phyloP scores from a whole-genome alignment of 1,140 invertebrate genomes.

The Dinoponera quadriceps region DNA sequence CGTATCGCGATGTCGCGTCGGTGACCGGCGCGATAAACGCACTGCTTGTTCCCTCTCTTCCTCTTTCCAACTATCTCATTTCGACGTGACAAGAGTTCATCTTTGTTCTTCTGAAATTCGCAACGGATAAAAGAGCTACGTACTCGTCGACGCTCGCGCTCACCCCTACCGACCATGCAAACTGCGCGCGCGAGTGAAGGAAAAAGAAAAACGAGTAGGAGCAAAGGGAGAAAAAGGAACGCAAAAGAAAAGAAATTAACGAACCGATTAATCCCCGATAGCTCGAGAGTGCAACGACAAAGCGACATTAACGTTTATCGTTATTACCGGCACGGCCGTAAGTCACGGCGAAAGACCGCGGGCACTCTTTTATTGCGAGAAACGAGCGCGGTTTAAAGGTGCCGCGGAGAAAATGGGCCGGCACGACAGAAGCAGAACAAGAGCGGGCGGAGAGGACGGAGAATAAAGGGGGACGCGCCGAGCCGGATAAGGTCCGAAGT shows the following conservation, averaged over 20 bases:
- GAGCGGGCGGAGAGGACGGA: constrained; percentile 25
- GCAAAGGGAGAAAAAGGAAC: not conserved
- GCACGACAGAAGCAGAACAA: constrained; percentile 66
- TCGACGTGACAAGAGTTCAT: not conserved
- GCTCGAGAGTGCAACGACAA: constrained; percentile 62
- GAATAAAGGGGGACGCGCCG: constrained; percentile 5
- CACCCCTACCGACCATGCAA: not conserved
- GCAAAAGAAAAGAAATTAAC: constrained; percentile 64
- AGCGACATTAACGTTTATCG: constrained; percentile 74
- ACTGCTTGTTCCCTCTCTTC: too few species aligned
- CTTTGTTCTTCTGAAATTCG: constrained; percentile 39
- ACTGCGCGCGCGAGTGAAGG: constrained; percentile 27
- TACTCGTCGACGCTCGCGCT: constrained; percentile 15
- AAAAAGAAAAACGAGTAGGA: constrained; percentile 13
- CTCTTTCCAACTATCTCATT: too few species aligned
- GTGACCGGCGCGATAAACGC: not conserved
- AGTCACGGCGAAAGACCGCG: constrained; percentile 70
- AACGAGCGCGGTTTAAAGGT: constrained; percentile 74
- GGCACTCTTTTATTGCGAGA: constrained; percentile 71
- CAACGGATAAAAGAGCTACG: constrained; percentile 18
- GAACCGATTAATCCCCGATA: constrained; percentile 67
- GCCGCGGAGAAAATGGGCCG: constrained; percentile 72
- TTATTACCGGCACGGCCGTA: constrained; percentile 69
- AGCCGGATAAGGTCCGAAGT: constrained; percentile 73
- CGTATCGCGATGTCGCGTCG: constrained; percentile 65